Evolutionary conservation across 2,888 invertebrate genomes (phyloP), one percentile per base, ranked within the genome.

Genomic region (Drosophila yooni): DNA sequence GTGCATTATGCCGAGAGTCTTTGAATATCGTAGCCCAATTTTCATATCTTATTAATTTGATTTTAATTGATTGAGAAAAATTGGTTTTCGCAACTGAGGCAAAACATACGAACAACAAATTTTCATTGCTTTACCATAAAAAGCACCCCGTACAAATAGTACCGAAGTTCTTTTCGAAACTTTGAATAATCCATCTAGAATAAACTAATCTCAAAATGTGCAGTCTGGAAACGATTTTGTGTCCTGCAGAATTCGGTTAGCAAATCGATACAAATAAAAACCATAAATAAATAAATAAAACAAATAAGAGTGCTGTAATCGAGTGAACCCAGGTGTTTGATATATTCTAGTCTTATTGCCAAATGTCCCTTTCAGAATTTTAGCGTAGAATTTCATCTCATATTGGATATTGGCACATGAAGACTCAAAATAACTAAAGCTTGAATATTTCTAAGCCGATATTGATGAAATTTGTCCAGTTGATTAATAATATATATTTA

Each of bases 1-100:
- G 58, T 65, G 70, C 79, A 74, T 79, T 71, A 79, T 71, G 43
- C 4, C 33, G 33, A 29, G 11, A 43, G n/a, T 25, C 65, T 46
- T 40, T 48, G 7, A 10, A 31, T 43, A 31, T 21, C 27, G 18
- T 18, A 54, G 58, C 40, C 11, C 38, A 48, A 40, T 31, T 36
- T 51, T 57, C n/a, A 40, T 36, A 36, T 46, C 48, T 52, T 38
- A 18, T 58, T 46, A 69, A 70, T 69, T 50, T 40, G 31, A 50
- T 54, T 50, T 70, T 27, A 50, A 70, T 59, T 70, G 46, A 31
- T 59, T 27, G 18, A 18, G 33, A 29, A 7, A 56, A 40, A 33
- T 31, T 15, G 15, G 58, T 18, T 58, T 33, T 43, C n/a, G 62
- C 61, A 33, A 43, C 18, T 34, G 7, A 36, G 18, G n/a, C 15